Evolutionary conservation across 2,797 vertebrate genomes (phyloP), one percentile per base, ranked within the genome.

Genomic region (Phataginus tetradactyla): DNA sequence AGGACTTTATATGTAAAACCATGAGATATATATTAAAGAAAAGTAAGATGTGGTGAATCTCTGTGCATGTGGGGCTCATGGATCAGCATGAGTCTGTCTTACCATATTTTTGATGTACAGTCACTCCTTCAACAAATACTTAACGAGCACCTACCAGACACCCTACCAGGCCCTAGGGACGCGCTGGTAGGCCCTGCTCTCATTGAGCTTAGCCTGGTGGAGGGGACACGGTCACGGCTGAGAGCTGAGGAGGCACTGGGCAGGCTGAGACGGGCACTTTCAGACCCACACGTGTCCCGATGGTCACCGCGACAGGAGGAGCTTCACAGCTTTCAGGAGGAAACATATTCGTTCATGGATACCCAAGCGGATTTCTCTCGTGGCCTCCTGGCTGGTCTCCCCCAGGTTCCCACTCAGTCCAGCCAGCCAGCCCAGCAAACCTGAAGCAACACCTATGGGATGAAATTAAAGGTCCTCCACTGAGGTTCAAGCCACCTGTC

Each of bases 271-370:
- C 59, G 49, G 37, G 53, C 91, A 27, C 42, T 74, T 39, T 39
- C 27, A 57, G 25, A 29, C 29, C 27, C 49, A 3, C 0, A 13
- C 0, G 9, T 15, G 34, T 8, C 4, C 6, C 11, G 59, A 32
- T 4, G 51, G 7, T 18, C 42, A 7, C 10, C 39, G 4, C 78
- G 51, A 64, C 25, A 83, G 42, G 37, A 77, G 69, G 45, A 27
- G 87, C 32, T 25, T 14, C 29, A 49, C 17, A 12, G 21, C 59
- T 80, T 78, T 57, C 17, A 61, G 80, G 34, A 53, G 49, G 71
- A 29, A 49, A 72, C 12, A 2, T 1, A 18, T 2, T 72, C 11
- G 1, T 39, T 75, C 1, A 0, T 32, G 5, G n/a, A 53, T 3
- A 10, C 11, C 51, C n/a, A 12, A 6, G 45, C 20, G 34, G 13